Percentiles rank a stretch among this genome's conserved stretches.
phyloP scores from a whole-genome alignment of 2,113 vertebrate species.

The Rhegmatorhina hoffmannsi region DNA sequence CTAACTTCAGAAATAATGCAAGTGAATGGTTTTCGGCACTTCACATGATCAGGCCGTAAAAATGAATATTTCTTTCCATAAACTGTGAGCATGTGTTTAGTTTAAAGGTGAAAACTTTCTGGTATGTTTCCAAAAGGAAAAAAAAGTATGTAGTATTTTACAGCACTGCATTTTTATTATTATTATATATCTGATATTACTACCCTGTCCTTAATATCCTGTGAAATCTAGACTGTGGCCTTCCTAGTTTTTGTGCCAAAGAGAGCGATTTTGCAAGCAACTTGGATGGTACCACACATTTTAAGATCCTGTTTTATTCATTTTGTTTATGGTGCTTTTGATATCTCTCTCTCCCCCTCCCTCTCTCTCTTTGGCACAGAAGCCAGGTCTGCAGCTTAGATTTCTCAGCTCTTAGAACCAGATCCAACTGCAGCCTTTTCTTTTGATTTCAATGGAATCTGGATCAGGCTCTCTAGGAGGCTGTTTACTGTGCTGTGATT shows the following conservation, averaged over 20 bases:
- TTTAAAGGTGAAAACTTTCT: slow-evolving; percentile 67
- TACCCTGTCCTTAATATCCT: slow-evolving; percentile 67
- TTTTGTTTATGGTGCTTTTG: slow-evolving; percentile 61
- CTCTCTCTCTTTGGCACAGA: slow-evolving; percentile 33
- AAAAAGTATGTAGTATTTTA: slow-evolving; percentile 35
- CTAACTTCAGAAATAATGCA: background rate
- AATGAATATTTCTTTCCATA: slow-evolving; percentile 65
- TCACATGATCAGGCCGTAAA: background rate
- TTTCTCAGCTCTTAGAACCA: slow-evolving; percentile 62
- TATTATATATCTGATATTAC: slow-evolving; percentile 55
- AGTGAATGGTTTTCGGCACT: background rate
- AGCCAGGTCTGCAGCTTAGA: slow-evolving; percentile 60
- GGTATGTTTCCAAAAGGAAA: slow-evolving; percentile 31
- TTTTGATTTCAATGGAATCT: slow-evolving; percentile 46
- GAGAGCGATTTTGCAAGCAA: slow-evolving; percentile 49
- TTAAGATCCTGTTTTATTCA: slow-evolving; percentile 59
- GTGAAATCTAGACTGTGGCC: slow-evolving; percentile 52
- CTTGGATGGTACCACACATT: slow-evolving; percentile 52
- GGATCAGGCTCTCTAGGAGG: slow-evolving; percentile 28
- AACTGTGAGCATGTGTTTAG: slow-evolving; percentile 60
- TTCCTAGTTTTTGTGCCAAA: slow-evolving; percentile 45
- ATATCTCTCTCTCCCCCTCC: background rate
- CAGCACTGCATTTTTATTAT: slow-evolving; percentile 41
- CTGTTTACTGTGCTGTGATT: slow-evolving; percentile 44
- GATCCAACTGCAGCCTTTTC: slow-evolving; percentile 52